phyloP scores from a whole-genome alignment of 1,140 invertebrate species.

The Manduca sexta region DNA sequence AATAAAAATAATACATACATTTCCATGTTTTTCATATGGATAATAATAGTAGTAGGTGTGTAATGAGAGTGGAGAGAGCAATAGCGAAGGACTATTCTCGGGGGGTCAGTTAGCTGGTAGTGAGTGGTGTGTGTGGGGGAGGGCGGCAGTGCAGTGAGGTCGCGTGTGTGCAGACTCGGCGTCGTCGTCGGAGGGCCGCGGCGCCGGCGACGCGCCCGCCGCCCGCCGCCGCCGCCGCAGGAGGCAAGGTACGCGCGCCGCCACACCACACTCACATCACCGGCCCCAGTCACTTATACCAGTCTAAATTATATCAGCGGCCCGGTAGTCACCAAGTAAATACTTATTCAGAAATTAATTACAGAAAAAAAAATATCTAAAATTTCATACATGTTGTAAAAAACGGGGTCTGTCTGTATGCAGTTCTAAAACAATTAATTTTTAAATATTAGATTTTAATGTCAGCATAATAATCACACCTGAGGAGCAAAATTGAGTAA shows the following conservation, averaged over 20 bases:
- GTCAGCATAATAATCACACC: no score
- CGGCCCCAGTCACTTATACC: slow-evolving; percentile 3
- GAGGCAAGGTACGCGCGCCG: slow-evolving; percentile 29
- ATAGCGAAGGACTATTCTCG: neutral
- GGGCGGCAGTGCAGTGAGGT: slow-evolving; percentile 3
- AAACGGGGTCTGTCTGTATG: no score
- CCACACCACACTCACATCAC: slow-evolving; percentile 4
- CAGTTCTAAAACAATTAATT: no score
- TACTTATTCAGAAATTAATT: no score
- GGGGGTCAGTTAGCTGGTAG: no score
- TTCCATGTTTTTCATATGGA: no score
- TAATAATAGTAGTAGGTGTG: no score
- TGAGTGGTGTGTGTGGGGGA: neutral
- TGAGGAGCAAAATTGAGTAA: no score
- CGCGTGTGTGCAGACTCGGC: slow-evolving; percentile 56
- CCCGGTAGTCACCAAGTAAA: neutral
- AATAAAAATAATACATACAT: neutral
- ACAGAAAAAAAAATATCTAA: no score
- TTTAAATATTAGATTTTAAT: no score
- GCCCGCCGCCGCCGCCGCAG: slow-evolving; percentile 34
- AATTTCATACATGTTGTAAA: no score
- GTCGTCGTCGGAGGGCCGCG: slow-evolving; percentile 48
- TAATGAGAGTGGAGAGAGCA: slow-evolving; percentile 1
- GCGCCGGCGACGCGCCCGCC: slow-evolving; percentile 21
- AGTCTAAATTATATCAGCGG: no score